Conservation (phyloP, 1,140 invertebrate genomes). For the Myzus persicae region DNA sequence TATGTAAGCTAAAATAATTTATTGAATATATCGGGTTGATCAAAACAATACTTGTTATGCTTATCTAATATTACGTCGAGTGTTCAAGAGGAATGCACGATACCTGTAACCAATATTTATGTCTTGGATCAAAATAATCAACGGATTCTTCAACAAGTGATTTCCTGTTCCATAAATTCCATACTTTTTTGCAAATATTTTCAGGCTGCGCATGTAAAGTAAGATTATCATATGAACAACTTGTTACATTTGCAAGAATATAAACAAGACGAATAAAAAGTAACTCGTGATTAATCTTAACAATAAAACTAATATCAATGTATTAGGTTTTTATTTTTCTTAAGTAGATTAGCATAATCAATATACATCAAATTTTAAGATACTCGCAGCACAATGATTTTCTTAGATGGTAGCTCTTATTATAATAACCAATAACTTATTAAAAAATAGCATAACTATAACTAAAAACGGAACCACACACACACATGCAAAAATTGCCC, state of each 20-base stretch:
- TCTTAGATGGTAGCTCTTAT: neutral
- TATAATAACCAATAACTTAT: neutral
- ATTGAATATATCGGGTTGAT: neutral
- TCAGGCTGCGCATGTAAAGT: constrained; percentile 34
- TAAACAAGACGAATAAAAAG: neutral
- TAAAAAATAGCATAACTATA: neutral
- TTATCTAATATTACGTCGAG: constrained; percentile 18
- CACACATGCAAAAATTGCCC: neutral
- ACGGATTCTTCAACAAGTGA: constrained; percentile 40
- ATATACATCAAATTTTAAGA: neutral
- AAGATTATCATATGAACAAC: neutral
- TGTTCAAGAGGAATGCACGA: neutral
- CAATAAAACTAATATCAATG: neutral
- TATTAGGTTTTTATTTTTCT: neutral
- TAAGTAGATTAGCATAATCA: neutral
- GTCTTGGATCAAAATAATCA: constrained; percentile 54
- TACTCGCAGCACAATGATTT: neutral
- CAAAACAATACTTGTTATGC: constrained; percentile 3
- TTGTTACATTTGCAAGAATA: neutral
- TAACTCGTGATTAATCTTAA: neutral
- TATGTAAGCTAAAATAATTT: constrained; percentile 12
- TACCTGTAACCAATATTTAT: constrained; percentile 58
- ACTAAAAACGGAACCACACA: too few relatives aligned
- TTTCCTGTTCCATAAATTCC: constrained; percentile 50
- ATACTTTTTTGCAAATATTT: constrained; percentile 42